These are phyloP conservation scores for Oreochromis niloticus DNA, from an alignment of 2,113 vertebrate species.

Conservation along the genomic window DNA sequence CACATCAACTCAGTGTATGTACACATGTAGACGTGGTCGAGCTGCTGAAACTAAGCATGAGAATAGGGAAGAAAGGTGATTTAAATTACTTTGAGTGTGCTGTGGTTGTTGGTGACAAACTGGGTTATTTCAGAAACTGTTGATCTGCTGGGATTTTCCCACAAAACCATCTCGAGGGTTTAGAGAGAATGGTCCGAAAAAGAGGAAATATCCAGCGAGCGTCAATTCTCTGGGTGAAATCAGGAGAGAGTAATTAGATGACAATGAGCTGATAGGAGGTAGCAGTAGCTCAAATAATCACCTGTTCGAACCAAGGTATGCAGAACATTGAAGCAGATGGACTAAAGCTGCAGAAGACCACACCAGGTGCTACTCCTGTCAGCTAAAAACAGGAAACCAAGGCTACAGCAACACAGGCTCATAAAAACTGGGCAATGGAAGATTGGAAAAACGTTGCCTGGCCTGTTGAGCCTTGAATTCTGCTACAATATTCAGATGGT, in stretches of 20 bases:
- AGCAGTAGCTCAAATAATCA: background rate
- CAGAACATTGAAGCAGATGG: rapidly evolving
- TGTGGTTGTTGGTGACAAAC: background rate
- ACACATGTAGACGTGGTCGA: background rate
- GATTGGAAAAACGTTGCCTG: background rate
- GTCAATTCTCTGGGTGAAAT: background rate
- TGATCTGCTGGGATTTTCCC: background rate
- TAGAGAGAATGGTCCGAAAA: background rate
- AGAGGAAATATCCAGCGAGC: background rate
- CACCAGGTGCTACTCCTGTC: background rate
- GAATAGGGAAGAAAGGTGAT: background rate
- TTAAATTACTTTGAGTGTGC: background rate
- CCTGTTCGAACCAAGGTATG: background rate
- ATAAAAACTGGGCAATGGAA: background rate
- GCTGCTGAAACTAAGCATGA: background rate
- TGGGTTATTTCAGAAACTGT: background rate
- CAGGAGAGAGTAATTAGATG: background rate
- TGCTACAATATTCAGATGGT: background rate
- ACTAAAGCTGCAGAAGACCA: background rate
- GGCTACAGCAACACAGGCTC: background rate
- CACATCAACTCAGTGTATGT: background rate
- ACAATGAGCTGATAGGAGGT: background rate
- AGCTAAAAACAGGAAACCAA: background rate
- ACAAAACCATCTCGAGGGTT: background rate
- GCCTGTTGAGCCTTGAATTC: background rate